These are phyloP conservation scores for Margarornis squamiger DNA, from an alignment of 2,797 vertebrate genomes.

Conservation along the genomic window DNA sequence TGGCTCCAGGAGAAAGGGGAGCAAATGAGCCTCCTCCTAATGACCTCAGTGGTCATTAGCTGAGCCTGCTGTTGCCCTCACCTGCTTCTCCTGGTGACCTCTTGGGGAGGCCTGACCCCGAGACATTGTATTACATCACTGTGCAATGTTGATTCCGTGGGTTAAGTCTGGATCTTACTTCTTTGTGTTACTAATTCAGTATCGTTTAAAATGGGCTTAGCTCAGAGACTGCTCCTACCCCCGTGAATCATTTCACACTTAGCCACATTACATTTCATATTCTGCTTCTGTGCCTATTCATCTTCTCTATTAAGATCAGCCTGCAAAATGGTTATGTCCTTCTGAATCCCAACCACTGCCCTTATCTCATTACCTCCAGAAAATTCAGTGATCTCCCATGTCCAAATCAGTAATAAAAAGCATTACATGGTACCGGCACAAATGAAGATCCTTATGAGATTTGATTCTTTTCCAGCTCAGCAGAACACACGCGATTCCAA, in stretches of 20 bases:
- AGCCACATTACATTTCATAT: neutral
- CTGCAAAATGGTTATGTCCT: neutral
- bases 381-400: neutral
- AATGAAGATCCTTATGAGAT: neutral
- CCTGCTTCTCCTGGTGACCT: constrained; percentile 43
- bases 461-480: neutral
- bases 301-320: neutral
- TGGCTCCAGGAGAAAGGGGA: neutral
- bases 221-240: neutral
- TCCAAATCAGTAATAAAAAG: neutral
- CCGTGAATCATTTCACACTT: neutral
- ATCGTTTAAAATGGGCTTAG: neutral
- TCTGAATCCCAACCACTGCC: neutral
- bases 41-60: neutral
- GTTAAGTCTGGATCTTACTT: neutral
- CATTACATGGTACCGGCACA: neutral
- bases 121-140: neutral
- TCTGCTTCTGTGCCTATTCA: neutral
- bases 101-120: neutral
- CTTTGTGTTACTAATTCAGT: neutral
- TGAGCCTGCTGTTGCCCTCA: neutral
- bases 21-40: neutral
- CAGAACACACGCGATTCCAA: neutral
- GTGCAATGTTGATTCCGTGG: neutral
- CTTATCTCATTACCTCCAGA: neutral